phyloP scores from a whole-genome alignment of 2,797 vertebrate species.

The Triplophysa yarkandensis region DNA sequence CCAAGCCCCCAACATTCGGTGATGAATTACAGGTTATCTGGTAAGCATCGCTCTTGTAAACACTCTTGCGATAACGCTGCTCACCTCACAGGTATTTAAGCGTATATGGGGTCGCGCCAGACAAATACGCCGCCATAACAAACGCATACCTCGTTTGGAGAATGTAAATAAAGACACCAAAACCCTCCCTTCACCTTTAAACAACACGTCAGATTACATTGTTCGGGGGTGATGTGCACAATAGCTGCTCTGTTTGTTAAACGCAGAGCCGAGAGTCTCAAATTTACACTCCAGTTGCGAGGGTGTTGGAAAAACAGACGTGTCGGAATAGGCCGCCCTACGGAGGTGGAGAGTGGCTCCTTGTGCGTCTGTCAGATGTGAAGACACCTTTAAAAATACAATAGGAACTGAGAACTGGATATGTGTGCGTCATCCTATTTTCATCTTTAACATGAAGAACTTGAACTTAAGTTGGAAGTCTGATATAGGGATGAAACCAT shows the following conservation, averaged over 20 bases:
- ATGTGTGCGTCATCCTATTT: neutral
- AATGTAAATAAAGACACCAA: constrained; percentile 27
- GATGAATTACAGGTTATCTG: neutral
- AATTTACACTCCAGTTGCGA: constrained; percentile 29
- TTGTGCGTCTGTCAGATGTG: constrained; percentile 22
- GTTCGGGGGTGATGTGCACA: constrained; percentile 2
- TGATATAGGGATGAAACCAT: no score
- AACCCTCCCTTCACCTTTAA: constrained; percentile 29
- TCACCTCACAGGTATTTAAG: constrained; percentile 20
- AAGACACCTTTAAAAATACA: constrained; percentile 9
- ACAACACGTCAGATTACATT: constrained; percentile 41
- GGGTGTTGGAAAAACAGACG: constrained; percentile 15
- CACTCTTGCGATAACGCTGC: constrained; percentile 26
- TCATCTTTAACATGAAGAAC: neutral
- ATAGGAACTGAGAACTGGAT: neutral
- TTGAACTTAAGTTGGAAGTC: neutral
- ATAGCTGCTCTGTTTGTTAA: constrained; percentile 25
- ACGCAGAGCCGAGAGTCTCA: constrained; percentile 4
- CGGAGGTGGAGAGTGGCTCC: neutral
- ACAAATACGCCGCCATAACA: constrained; percentile 49
- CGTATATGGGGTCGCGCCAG: constrained; percentile 30
- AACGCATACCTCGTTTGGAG: constrained; percentile 20
- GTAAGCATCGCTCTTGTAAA: neutral
- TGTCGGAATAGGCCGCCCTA: neutral
- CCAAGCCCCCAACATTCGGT: neutral